These are phyloP conservation scores for Paramacrobiotus metropolitanus DNA, from an alignment of 1,140 invertebrate species.

Conservation along the genomic window DNA sequence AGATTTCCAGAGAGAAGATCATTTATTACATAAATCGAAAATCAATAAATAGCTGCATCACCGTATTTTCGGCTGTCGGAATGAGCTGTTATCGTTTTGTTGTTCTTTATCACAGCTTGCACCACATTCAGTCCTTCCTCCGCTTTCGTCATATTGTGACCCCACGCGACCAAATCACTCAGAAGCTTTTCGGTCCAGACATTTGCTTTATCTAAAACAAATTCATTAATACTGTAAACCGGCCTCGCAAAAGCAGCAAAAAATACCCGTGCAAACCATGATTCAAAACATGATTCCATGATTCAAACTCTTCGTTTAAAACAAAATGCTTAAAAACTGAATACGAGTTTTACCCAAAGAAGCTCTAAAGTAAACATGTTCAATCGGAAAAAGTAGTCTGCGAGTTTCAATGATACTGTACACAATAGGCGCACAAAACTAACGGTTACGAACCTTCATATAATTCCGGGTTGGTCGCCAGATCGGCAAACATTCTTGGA, in stretches of 20 bases:
- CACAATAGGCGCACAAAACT: no score
- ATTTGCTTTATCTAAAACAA: background rate
- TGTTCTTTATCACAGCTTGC: background rate
- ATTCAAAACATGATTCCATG: no score
- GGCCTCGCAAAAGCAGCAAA: background rate
- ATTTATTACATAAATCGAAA: no score
- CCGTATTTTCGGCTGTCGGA: background rate
- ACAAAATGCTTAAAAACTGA: no score
- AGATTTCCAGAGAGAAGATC: no score
- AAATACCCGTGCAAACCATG: background rate
- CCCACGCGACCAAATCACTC: background rate
- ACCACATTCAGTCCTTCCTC: background rate
- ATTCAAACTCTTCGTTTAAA: no score
- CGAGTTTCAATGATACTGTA: no score
- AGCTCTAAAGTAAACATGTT: no score
- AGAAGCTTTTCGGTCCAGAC: background rate
- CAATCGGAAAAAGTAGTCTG: no score
- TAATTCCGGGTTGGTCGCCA: background rate
- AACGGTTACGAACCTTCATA: no score
- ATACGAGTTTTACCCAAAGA: no score
- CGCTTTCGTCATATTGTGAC: background rate
- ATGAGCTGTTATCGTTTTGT: background rate
- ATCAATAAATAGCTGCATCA: background rate
- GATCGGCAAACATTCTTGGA: background rate
- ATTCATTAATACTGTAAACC: background rate